These are phyloP conservation scores for Lepus oiostolus DNA, from an alignment of 2,797 vertebrate genomes.

Conservation along the genomic window DNA sequence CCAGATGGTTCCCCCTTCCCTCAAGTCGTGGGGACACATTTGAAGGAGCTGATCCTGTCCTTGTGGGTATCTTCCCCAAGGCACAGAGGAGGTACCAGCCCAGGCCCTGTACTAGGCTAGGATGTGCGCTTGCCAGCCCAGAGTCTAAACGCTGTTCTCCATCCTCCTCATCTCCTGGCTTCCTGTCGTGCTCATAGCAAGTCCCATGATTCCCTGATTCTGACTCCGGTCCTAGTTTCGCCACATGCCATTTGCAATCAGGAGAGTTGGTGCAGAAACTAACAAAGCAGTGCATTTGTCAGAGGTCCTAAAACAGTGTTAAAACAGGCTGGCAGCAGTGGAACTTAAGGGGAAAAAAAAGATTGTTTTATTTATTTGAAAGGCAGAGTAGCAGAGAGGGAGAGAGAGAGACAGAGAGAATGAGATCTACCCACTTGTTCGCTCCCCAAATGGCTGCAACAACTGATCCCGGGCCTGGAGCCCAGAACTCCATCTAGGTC, in stretches of 20 bases:
- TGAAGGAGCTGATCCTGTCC: too few relatives aligned
- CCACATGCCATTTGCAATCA: neutral
- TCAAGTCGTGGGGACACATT: too few relatives aligned
- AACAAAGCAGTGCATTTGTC: neutral
- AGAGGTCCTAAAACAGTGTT: neutral
- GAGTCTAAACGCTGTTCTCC: neutral
- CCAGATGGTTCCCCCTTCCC: too few relatives aligned
- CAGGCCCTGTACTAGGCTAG: neutral
- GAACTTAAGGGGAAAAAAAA: neutral
- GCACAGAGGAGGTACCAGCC: neutral
- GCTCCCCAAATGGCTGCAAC: too few relatives aligned
- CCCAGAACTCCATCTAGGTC: too few relatives aligned
- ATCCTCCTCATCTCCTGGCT: neutral
- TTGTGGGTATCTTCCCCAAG: too few relatives aligned
- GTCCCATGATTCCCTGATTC: neutral
- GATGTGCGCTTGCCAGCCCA: neutral
- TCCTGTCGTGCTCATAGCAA: neutral
- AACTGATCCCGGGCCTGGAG: too few relatives aligned
- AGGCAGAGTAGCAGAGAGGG: too few relatives aligned
- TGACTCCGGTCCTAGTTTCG: neutral
- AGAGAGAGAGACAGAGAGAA: too few relatives aligned
- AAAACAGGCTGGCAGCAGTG: neutral
- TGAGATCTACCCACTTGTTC: too few relatives aligned
- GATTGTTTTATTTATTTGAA: too few relatives aligned
- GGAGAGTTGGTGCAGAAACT: neutral